phyloP scores from a whole-genome alignment of 2,113 vertebrate species.

The western clawed frog (Xenopus tropicalis) region UCB_Xtro_10.0 CM004443.2:179718501-179719000 shows the following conservation, averaged over 20 bases:
- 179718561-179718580: constrained; percentile 50
- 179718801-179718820: constrained; percentile 72
- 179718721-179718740: constrained; percentile 87
- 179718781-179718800: constrained; percentile 84
- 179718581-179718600: constrained; percentile 54
- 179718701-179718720: constrained; percentile 83
- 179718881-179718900: not conserved
- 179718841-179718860: constrained; percentile 36
- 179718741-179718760: constrained; percentile 92
- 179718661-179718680: constrained; percentile 74
- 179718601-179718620: constrained; percentile 54
- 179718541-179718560: constrained; percentile 47
- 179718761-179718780: constrained; percentile 88
- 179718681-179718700: constrained; percentile 81
- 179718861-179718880: too few relatives aligned
- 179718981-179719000: not conserved
- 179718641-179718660: constrained; percentile 70
- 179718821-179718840: constrained; percentile 61
- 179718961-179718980: not conserved
- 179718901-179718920: too few relatives aligned
- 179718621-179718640: constrained; percentile 61
- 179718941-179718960: too few relatives aligned
- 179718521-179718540: constrained; percentile 46
- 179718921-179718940: constrained; percentile 19
- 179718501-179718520: not conserved